Evolutionary conservation across 1,140 invertebrate genomes (phyloP).

Genomic region (Zaprionus ornatus): DNA sequence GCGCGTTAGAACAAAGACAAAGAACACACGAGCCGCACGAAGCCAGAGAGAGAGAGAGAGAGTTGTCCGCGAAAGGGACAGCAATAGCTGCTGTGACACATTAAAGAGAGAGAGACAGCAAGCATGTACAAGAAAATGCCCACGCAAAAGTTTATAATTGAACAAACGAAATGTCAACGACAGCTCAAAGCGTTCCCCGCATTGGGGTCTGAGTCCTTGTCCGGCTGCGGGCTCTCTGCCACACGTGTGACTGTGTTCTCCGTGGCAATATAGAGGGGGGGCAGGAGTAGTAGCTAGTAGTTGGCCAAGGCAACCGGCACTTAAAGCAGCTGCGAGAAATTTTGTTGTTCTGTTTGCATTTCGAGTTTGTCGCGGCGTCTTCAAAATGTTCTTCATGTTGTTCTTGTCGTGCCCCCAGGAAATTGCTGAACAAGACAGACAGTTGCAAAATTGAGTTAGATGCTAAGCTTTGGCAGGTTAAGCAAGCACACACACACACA

Average conservation of each 20-base stretch:
- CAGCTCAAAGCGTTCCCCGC: slow-evolving; percentile 61
- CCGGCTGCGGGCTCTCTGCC: background rate
- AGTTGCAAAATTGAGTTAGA: slow-evolving; percentile 75
- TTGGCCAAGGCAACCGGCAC: slow-evolving; percentile 7
- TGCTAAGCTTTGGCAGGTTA: slow-evolving; percentile 63
- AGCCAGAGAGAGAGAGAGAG: background rate
- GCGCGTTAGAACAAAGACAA: slow-evolving; percentile 66
- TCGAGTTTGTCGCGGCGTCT: slow-evolving; percentile 53
- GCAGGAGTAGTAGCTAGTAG: background rate
- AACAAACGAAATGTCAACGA: slow-evolving; percentile 79
- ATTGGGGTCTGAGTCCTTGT: slow-evolving; percentile 2
- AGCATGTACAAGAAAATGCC: slow-evolving; percentile 24
- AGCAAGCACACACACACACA: slow-evolving; percentile 6
- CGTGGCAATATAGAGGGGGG: slow-evolving; percentile 29
- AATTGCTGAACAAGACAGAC: slow-evolving; percentile 53
- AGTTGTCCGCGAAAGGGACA: background rate
- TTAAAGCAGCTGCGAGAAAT: slow-evolving; percentile 37
- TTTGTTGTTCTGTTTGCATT: slow-evolving; percentile 56
- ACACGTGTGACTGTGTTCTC: slow-evolving; percentile 34
- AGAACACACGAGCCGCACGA: slow-evolving; percentile 31
- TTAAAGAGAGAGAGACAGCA: background rate
- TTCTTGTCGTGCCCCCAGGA: slow-evolving; percentile 45
- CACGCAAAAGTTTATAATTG: slow-evolving; percentile 78
- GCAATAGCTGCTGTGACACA: background rate
- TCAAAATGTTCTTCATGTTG: slow-evolving; percentile 39